Evolutionary conservation across 1,140 invertebrate species (phyloP).

Genomic region (Sycobia sp.): DNA sequence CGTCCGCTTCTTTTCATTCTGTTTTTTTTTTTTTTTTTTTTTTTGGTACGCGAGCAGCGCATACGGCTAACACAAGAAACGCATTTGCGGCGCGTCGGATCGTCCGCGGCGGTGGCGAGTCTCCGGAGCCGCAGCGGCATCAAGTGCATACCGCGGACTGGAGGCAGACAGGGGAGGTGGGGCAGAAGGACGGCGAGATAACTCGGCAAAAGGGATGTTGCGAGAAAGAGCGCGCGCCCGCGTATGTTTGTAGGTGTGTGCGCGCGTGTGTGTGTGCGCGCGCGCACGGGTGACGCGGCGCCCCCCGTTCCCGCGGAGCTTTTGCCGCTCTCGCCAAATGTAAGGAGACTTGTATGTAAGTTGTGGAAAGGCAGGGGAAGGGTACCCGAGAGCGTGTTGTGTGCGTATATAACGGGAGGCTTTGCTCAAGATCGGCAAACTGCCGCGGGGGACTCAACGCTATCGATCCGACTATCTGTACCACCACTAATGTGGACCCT

Average conservation of each 20-base stretch:
- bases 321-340: no score
- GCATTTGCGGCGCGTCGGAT: conserved; percentile 56
- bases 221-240: no score
- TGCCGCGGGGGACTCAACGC: conserved; percentile 43
- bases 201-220: no score
- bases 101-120: conserved; percentile 32
- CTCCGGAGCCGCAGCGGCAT: conserved; percentile 15
- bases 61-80: conserved; percentile 57
- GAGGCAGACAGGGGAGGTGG: no score
- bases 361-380: not conserved
- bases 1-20: no score
- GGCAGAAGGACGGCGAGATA: no score
- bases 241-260: no score
- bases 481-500: conserved; percentile 44
- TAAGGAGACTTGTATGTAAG: no score
- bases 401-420: no score
- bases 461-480: conserved; percentile 59
- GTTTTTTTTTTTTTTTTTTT: no score
- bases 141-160: no score
- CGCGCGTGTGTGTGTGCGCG: no score
- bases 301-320: not conserved
- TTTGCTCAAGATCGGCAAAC: conserved; percentile 26
- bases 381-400: not conserved
- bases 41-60: not conserved
- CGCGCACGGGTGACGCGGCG: not conserved